phyloP scores from a whole-genome alignment of 37 sponge, comb jelly and placozoan species.

The Tethya wilhelma region DNA sequence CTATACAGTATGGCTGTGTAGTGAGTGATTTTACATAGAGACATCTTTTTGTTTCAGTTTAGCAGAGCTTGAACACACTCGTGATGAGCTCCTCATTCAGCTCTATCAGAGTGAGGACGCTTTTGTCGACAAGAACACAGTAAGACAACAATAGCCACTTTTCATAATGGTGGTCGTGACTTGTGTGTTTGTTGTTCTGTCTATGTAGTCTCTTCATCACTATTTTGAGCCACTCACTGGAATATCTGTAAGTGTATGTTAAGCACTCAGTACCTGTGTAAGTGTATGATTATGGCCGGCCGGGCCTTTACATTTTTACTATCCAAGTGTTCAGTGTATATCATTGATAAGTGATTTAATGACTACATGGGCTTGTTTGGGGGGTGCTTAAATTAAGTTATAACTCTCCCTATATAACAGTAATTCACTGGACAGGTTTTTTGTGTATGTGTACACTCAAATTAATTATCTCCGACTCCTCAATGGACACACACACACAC shows the following conservation, averaged over 20 bases:
- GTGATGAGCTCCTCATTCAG: slow-evolving; percentile 92
- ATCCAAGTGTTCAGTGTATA: too few relatives aligned
- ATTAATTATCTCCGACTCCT: not conserved
- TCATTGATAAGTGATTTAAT: too few relatives aligned
- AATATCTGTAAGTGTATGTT: slow-evolving; percentile 63
- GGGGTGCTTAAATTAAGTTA: too few relatives aligned
- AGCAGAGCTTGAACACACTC: slow-evolving; percentile 83
- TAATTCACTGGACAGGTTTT: not conserved
- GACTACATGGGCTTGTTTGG: too few relatives aligned
- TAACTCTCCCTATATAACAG: not conserved
- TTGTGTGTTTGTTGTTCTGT: not conserved
- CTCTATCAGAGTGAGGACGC: slow-evolving; percentile 80
- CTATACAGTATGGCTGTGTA: not conserved
- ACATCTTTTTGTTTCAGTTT: slow-evolving; percentile 37
- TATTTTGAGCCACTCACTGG: slow-evolving; percentile 77
- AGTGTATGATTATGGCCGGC: too few relatives aligned
- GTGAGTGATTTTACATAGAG: not conserved
- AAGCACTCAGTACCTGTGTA: too few relatives aligned
- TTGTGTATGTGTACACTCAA: not conserved
- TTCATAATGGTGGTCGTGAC: not conserved
- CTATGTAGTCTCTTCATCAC: slow-evolving; percentile 67
- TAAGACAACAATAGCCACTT: slow-evolving; percentile 26
- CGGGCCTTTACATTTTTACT: too few relatives aligned
- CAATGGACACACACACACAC: not conserved
- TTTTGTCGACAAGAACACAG: slow-evolving; percentile 83